Evolutionary conservation across 2,888 invertebrate genomes (phyloP), one percentile per base, ranked within the genome.

Genomic region (Drepana falcataria): DNA sequence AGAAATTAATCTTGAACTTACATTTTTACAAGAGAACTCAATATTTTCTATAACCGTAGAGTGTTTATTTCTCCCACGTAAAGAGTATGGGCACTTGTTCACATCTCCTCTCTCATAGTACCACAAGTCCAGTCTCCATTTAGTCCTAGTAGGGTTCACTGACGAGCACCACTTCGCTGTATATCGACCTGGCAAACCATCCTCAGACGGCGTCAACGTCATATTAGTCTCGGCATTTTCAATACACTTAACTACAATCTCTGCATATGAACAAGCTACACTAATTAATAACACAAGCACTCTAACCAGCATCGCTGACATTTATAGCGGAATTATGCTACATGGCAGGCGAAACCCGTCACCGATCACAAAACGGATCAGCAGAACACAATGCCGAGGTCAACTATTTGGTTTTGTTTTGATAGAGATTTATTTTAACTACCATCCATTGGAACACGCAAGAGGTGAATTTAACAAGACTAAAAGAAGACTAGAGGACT

Each of bases 161-260:
- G 54, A 33, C 0, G 72, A 72, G 57, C 87, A 87, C 61, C 77
- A 74, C 51, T 78, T 68, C 2, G 77, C 66, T 2, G 58, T 66
- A 59, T 85, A 86, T 4, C 85, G 72, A n/a, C 81, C 85, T 2
- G 35, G 48, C 0, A 79, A 68, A 0, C 67, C 66, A 48, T 76
- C 77, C 1, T 48, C 21, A 0, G 73, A 64, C 0, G 73, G 73
- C 41, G 56, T 61, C 37, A 83, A 69, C 5, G 67, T 66, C 55
- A 71, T 59, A 3, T 53, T 35, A 9, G 47, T 51, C 4, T 60
- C 53, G 2, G 48, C 59, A 6, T 49, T 54, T n/a, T 73, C 65
- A 48, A 65, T 73, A 59, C 84, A 83, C 53, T 54, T 64, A 21
- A 59, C 60, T 48, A 41, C 68, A 53, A 66, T 63, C 21, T 68